phyloP scores from a whole-genome alignment of 2,113 vertebrate species.

The Anseranas semipalmata region DNA sequence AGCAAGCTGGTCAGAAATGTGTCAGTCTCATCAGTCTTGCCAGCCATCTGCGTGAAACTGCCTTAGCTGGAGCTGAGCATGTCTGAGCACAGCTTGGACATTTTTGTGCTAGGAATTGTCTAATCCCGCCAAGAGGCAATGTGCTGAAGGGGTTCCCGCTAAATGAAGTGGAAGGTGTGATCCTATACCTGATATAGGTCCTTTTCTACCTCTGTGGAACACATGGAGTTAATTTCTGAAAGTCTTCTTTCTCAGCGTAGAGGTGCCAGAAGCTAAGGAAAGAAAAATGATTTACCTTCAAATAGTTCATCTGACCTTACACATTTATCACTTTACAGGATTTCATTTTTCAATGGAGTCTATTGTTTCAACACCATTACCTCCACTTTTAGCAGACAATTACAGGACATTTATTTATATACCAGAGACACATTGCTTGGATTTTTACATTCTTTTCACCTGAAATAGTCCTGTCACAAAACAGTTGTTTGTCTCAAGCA shows the following conservation, averaged over 20 bases:
- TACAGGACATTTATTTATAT: conserved; percentile 54
- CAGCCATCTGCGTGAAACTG: not conserved
- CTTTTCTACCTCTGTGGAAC: conserved; percentile 3
- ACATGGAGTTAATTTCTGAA: conserved; percentile 45
- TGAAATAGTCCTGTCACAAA: conserved; percentile 19
- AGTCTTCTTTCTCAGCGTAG: not conserved
- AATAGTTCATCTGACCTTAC: conserved; percentile 59
- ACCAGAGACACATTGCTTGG: conserved; percentile 41
- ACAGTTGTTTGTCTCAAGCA: conserved; percentile 60
- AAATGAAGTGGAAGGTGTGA: not conserved
- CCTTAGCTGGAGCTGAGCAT: not conserved
- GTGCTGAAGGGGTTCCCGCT: not conserved
- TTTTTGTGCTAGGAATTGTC: conserved; percentile 46
- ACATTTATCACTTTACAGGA: conserved; percentile 58
- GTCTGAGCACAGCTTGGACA: conserved; percentile 53
- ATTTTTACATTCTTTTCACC: conserved; percentile 52
- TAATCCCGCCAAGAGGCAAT: not conserved
- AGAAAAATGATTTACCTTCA: conserved; percentile 43
- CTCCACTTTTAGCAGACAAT: conserved; percentile 51
- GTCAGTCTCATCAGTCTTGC: conserved; percentile 17
- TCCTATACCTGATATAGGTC: not conserved
- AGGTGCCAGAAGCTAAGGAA: conserved; percentile 35
- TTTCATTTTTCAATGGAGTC: conserved; percentile 56
- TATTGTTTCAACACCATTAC: conserved; percentile 61
- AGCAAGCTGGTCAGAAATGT: conserved; percentile 3